These are phyloP conservation scores for Catharus minimus DNA, from an alignment of 2,113 vertebrate species.

Conservation along the genomic window DNA sequence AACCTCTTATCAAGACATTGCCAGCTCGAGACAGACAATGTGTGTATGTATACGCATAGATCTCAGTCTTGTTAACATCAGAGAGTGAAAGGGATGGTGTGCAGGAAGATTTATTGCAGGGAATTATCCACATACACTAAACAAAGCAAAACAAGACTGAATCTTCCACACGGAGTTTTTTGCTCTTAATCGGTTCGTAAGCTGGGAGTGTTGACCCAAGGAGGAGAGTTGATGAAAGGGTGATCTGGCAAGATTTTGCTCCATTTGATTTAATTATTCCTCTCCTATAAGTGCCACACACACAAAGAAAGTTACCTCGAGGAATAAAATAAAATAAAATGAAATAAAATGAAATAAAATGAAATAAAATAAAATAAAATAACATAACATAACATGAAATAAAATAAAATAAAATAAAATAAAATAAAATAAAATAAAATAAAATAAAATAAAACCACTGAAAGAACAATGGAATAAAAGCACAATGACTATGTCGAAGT, in stretches of 20 bases:
- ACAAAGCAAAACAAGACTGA: slow-evolving; percentile 24
- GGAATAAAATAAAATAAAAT: neutral
- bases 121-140: slow-evolving; percentile 12
- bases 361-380: too few species aligned
- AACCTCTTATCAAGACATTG: slow-evolving; percentile 49
- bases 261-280: neutral
- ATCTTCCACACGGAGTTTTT: neutral
- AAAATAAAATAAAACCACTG: neutral
- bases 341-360: too few species aligned
- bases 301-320: neutral
- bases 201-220: neutral
- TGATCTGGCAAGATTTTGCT: neutral
- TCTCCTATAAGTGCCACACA: neutral
- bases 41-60: neutral
- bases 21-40: slow-evolving; percentile 34
- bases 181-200: neutral
- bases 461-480: neutral
- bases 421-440: too few species aligned
- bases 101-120: neutral
- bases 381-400: too few species aligned
- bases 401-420: neutral
- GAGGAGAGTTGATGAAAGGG: neutral
- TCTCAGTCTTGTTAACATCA: slow-evolving; percentile 48
- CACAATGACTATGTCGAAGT: neutral
- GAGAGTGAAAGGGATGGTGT: slow-evolving; percentile 5